phyloP scores from a whole-genome alignment of 1,140 invertebrate species.

The Rhagoletis zephyria region DNA sequence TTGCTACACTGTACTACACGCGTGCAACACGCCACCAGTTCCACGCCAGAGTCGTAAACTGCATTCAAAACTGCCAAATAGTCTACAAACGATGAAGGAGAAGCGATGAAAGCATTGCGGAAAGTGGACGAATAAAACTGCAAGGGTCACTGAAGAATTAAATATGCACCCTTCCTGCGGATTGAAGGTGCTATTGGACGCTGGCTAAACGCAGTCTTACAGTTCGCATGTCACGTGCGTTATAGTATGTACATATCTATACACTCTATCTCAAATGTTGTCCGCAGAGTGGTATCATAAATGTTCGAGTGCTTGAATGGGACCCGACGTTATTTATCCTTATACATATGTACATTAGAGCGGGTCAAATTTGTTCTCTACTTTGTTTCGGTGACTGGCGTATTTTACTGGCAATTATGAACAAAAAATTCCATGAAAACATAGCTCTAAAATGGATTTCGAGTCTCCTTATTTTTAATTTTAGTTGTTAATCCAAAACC shows the following conservation, averaged over 20 bases:
- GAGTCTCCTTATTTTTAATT: no score
- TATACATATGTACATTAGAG: no score
- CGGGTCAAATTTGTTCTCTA: no score
- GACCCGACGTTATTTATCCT: no score
- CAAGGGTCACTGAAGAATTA: neutral
- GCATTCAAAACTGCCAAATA: neutral
- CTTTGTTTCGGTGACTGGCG: no score
- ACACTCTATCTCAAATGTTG: no score
- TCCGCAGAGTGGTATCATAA: no score
- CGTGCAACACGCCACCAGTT: neutral
- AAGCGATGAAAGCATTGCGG: neutral
- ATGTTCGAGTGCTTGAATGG: no score
- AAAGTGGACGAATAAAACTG: neutral
- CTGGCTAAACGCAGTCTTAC: neutral
- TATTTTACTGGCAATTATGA: no score
- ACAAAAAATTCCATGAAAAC: no score
- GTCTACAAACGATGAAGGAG: neutral
- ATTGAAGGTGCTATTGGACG: neutral
- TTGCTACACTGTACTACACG: neutral
- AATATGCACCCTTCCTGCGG: conserved; percentile 12
- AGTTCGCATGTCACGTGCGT: conserved; percentile 9
- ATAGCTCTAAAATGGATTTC: no score
- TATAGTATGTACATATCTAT: neutral
- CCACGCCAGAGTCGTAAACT: neutral
- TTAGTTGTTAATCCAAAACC: no score